Evolutionary conservation across 2,797 vertebrate genomes (phyloP).

Genomic region (Haliaeetus vocifer): DNA sequence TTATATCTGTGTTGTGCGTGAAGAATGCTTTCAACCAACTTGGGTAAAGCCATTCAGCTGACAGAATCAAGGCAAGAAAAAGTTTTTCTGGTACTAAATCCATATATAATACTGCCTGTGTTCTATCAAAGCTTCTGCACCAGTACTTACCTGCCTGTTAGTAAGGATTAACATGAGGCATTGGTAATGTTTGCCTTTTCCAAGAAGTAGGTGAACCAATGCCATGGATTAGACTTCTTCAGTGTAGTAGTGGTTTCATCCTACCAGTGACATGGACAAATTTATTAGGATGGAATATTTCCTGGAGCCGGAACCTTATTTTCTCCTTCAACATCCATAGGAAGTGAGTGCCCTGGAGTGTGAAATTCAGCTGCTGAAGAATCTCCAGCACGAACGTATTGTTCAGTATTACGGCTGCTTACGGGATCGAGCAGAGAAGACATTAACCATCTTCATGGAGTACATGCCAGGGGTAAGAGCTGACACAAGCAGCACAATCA

Average conservation of each 20-base stretch:
- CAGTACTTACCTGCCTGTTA: neutral
- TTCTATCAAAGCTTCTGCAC: neutral
- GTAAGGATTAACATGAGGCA: neutral
- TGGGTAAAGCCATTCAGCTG: neutral
- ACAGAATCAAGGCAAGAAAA: neutral
- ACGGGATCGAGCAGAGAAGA: constrained; percentile 91
- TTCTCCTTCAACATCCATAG: constrained; percentile 64
- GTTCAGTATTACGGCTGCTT: constrained; percentile 96
- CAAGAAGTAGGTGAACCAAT: neutral
- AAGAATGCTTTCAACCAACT: neutral
- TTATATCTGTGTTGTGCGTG: neutral
- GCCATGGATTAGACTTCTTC: neutral
- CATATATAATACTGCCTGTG: neutral
- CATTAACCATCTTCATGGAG: constrained; percentile 98
- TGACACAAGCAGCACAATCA: neutral
- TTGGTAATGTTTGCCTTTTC: neutral
- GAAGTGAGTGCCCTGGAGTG: constrained; percentile 97
- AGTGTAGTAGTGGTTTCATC: neutral
- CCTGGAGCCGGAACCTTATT: neutral
- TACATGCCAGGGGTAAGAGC: constrained; percentile 94
- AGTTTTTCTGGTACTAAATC: neutral
- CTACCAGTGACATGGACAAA: neutral
- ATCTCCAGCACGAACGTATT: constrained; percentile 93
- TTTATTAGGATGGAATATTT: neutral
- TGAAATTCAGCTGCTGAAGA: constrained; percentile 97